Evolutionary conservation across 2,797 vertebrate species (phyloP), one percentile per base, ranked within the genome.

Genomic region (Ctenopoma multispine): DNA sequence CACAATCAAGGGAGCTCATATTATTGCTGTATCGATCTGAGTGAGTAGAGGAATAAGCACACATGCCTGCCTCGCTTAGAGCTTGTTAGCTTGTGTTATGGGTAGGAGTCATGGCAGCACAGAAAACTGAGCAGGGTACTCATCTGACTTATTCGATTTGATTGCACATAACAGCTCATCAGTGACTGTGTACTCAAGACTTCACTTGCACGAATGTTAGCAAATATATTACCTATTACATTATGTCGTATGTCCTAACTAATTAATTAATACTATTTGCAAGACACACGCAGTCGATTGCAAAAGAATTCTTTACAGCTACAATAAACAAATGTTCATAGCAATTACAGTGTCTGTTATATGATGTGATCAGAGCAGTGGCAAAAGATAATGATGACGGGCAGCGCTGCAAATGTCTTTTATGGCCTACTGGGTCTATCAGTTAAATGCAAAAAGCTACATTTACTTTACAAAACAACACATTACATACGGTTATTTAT

Each of bases 1-100:
- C 60, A n/a, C 85, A 84, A 89, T 89, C 81, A 78, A 63, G 63
- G 72, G 65, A 79, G 83, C 75, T 84, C 82, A 75, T 83, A 80
- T 92, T 86, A 89, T 87, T n/a, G 74, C 66, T 1, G 1, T 71
- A 92, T 92, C 64, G 88, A 90, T 90, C 85, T 7, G 47, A 63
- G 75, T 1, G 15, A 54, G 51, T 38, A 65, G 78, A 76, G 71
- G 66, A 60, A 72, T 58, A 51, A 72, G 63, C 56, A 27, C 61
- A 63, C 59, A 58, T 24, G 74, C 63, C 66, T 1, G 12, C 15
- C 65, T 69, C 60, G 5, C 69, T 70, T 55, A 69, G 59, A 49
- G 66, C 71, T 62, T 3, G 64, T 62, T 63, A 71, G 38, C 55
- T 9, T 15, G 11, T 43, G 61, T 82, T 78, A 86, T 81, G 68